Evolutionary conservation across 2,113 vertebrate species (phyloP).

Genomic region (Chrysochloris asiatica): DNA sequence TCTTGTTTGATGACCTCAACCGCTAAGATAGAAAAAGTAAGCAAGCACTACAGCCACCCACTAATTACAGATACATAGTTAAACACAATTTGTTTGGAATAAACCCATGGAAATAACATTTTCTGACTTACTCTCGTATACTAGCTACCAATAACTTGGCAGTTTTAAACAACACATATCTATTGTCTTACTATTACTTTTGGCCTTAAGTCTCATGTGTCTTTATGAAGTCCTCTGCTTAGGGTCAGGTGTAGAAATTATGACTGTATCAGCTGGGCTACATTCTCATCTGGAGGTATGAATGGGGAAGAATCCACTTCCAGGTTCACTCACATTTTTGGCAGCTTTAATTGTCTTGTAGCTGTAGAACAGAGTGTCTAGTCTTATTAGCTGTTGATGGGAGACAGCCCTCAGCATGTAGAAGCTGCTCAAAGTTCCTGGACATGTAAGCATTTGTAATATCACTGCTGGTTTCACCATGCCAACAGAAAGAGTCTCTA

Average conservation of each 20-base stretch:
- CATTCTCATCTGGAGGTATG: neutral
- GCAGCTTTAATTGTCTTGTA: neutral
- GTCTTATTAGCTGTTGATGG: neutral
- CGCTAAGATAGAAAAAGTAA: no score
- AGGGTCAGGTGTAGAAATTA: neutral
- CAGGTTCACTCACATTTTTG: neutral
- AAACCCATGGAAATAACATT: no score
- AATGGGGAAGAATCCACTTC: neutral
- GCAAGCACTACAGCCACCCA: no score
- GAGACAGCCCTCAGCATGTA: neutral
- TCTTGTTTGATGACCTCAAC: neutral
- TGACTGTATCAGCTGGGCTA: neutral
- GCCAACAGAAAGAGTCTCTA: neutral
- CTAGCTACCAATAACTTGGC: neutral
- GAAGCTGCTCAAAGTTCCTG: neutral
- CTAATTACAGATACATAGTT: no score
- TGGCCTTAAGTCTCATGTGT: neutral
- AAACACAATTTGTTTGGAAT: no score
- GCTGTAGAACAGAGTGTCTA: neutral
- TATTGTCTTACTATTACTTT: neutral
- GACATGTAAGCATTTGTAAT: neutral
- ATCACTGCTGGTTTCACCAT: neutral
- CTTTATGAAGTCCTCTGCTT: neutral
- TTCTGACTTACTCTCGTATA: neutral
- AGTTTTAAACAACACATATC: neutral